A percentile compares a stretch with the other conserved stretches of the same genome.
These are phyloP conservation scores for Mus musculus DNA, from an alignment of 2,113 vertebrate genomes.

Conservation along the genomic window DNA sequence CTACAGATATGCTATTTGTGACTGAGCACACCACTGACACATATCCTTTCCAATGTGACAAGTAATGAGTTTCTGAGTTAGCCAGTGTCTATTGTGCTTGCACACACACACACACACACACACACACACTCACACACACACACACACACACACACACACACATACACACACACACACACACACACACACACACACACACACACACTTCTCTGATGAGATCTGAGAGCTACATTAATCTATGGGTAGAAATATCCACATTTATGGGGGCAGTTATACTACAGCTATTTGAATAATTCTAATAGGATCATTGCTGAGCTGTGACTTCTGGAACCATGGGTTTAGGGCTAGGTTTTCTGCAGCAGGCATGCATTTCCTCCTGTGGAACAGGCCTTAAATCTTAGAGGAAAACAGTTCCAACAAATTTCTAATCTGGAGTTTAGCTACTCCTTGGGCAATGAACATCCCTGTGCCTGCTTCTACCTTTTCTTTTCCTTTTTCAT, in stretches of 20 bases:
- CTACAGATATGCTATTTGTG: background rate
- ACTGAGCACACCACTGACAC: background rate
- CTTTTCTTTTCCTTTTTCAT: background rate
- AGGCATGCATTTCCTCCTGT: background rate
- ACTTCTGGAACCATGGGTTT: background rate
- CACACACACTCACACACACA: background rate
- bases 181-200: background rate
- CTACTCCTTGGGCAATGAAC: background rate
- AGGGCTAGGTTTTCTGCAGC: background rate
- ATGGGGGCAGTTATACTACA: background rate
- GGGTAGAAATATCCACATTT: background rate
- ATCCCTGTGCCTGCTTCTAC: background rate
- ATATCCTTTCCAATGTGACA: background rate
- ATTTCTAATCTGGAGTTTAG: background rate
- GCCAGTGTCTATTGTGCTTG: background rate
- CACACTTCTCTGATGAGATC: background rate
- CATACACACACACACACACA: background rate
- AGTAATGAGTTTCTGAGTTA: background rate
- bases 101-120: background rate
- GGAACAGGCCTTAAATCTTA: background rate
- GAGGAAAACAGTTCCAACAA: background rate
- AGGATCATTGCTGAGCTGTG: background rate
- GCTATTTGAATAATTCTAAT: background rate
- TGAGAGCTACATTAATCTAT: background rate
- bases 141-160: background rate